Evolutionary conservation across 2,113 vertebrate genomes (phyloP).

Genomic region (Calidris pugnax): DNA sequence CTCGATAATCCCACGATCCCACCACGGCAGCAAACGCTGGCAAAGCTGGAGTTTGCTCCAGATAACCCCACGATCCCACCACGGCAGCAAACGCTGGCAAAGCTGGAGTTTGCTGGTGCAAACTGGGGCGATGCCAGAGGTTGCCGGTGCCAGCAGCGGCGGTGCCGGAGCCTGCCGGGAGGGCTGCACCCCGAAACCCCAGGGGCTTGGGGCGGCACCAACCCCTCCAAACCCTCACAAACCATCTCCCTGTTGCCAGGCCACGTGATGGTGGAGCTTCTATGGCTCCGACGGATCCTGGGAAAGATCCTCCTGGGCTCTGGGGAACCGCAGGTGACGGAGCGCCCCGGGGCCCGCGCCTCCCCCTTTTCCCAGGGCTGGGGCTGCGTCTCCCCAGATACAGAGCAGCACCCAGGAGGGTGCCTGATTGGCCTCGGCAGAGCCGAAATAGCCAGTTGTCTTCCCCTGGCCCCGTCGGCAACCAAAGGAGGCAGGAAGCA

Average conservation of each 20-base stretch:
- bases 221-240: not conserved
- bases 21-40: not conserved
- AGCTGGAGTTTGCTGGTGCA: not conserved
- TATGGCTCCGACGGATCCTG: not conserved
- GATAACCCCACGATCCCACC: not conserved
- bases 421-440: constrained; percentile 38
- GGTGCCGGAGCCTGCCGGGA: fast-evolving
- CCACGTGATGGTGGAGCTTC: not conserved
- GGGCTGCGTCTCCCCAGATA: constrained; percentile 59
- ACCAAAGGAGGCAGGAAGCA: constrained; percentile 71
- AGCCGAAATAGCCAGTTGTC: not conserved
- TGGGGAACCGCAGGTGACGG: fast-evolving
- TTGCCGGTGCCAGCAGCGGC: not conserved
- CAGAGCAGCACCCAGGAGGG: not conserved
- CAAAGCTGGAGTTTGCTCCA: not conserved
- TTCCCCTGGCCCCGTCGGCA: not conserved
- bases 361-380: not conserved
- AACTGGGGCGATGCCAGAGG: not conserved
- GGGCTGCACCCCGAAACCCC: not conserved
- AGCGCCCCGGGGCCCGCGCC: not conserved
- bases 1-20: not conserved
- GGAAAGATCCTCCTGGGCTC: not conserved
- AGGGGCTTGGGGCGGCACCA: not conserved
- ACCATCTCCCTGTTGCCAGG: not conserved
- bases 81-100: not conserved